Evolutionary conservation across 2,888 invertebrate genomes (phyloP), one percentile per base, ranked within the genome.

Genomic region (Nycteola revayana): DNA sequence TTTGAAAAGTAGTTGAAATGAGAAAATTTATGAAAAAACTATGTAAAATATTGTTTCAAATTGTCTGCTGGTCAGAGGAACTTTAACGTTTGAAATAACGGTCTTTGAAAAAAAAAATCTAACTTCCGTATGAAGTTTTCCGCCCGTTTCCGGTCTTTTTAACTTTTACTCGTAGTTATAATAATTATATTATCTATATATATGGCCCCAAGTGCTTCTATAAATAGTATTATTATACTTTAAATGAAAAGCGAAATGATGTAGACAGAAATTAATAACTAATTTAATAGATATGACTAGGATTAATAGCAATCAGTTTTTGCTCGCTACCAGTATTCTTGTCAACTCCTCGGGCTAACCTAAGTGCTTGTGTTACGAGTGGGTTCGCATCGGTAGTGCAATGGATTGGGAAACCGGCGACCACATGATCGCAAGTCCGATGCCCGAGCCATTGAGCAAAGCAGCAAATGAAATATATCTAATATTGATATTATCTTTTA

Each of bases 31-130:
- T 17, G 29, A 30, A 41, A 32, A 28, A 34, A 26, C 11, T 35
- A 28, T 25, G 21, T 35, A 32, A 35, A 45, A 42, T 31, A 34
- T 14, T 14, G 14, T 14, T 14, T 14, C 14, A 14, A 14, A 14
- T 46, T 55, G 57, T 80, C 82, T 82, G 82, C 82, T 70, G 82
- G 82, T 59, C 82, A 79, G 82, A 71, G 33, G 28, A 47, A 38
- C 43, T 42, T 28, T 37, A 49, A 44, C 40, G 48, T 54, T n/a
- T 35, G 29, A 23, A 45, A 36, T 14, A 41, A 50, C 41, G 51
- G 51, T 41, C 52, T 59, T 49, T 17, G 30, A 34, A 48, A 60
- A 33, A 48, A 59, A 32, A 42, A 54, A 68, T 66, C 74, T 68
- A 65, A 73, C 64, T 62, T 63, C 40, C 45, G 11, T 27, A 36